Evolutionary conservation across 2,113 vertebrate species (phyloP), one percentile per base, ranked within the genome.

Genomic region (Xerus inauris): DNA sequence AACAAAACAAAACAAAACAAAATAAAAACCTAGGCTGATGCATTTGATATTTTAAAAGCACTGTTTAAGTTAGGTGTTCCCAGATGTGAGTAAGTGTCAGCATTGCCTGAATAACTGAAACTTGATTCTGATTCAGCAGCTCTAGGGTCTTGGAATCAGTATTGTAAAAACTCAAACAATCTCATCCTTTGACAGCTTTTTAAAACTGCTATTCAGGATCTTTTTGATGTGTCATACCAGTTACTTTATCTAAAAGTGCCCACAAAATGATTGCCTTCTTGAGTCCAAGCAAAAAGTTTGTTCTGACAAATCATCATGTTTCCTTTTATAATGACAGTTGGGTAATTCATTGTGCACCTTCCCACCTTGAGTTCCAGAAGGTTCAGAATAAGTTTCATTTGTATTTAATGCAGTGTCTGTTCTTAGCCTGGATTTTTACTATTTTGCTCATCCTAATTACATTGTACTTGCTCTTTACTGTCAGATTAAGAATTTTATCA

Each of bases 401-500:
- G 49, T 6, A 30, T 19, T 73, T 17, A 42, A 38, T 30, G 22
- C 49, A 57, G 49, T 77, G 71, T 69, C 64, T 95, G 75, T 89
- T 57, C 91, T 75, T 49, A 89, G 64, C 42, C n/a, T 87, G 22
- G n/a, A 19, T 62, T 79, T 83, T 64, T 57, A 8, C 42, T 64
- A 64, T 65, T 42, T 72, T 22, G 14, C n/a, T 10, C 42, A 57
- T 59, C 57, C 75, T 90, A 80, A 71, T 91, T 80, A 92, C 40
- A 79, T 79, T 51, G 45, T 7, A 32, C 12, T 91, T 86, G 6
- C 26, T 45, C 24, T 91, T 79, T 87, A 67, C 38, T 62, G 12
- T 89, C 51, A 86, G 30, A 84, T n/a, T 81, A 87, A 96, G 30
- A 11, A 35, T 72, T 88, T 90, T 94, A 82, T 94, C 84, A 40